phyloP scores from a whole-genome alignment of 2,797 vertebrate genomes.

The Coregonus suidteri region DNA sequence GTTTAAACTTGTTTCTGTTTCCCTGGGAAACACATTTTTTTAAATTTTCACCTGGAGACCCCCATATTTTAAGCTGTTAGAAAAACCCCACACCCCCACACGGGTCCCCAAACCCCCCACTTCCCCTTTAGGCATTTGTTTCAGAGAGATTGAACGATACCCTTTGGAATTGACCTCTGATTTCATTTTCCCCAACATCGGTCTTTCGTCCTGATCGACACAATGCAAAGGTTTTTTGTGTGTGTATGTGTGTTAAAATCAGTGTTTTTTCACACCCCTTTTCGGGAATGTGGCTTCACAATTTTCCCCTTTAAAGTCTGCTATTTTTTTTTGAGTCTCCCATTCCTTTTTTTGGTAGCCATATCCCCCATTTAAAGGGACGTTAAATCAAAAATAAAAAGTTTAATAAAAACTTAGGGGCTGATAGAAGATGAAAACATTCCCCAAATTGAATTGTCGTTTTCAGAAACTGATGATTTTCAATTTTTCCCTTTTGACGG shows the following conservation, averaged over 20 bases:
- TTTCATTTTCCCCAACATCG: slow-evolving; percentile 29
- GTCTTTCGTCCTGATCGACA: slow-evolving; percentile 19
- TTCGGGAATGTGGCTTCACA: not conserved
- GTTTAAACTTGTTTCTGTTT: slow-evolving; percentile 23
- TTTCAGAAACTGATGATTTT: not conserved
- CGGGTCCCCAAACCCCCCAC: too few relatives aligned
- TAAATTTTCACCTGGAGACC: not conserved
- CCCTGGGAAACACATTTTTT: slow-evolving; percentile 14
- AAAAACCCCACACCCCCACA: too few relatives aligned
- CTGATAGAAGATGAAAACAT: not conserved
- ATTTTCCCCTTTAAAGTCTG: too few relatives aligned
- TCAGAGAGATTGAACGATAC: slow-evolving; percentile 17
- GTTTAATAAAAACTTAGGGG: too few relatives aligned
- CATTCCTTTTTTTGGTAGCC: slow-evolving; percentile 16
- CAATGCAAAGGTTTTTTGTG: slow-evolving; percentile 19
- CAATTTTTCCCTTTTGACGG: too few relatives aligned
- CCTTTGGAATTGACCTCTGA: slow-evolving; percentile 21
- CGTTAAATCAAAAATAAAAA: too few relatives aligned
- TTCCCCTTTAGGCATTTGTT: too few relatives aligned
- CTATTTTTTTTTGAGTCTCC: slow-evolving; percentile 5
- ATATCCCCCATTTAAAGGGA: not conserved
- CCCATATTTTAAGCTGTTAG: slow-evolving; percentile 16
- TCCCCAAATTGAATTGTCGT: not conserved
- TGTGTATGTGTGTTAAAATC: slow-evolving; percentile 6
- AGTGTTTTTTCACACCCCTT: not conserved